These are phyloP conservation scores for Chromobotia macracanthus DNA, from an alignment of 2,797 vertebrate genomes.

Conservation along the genomic window DNA sequence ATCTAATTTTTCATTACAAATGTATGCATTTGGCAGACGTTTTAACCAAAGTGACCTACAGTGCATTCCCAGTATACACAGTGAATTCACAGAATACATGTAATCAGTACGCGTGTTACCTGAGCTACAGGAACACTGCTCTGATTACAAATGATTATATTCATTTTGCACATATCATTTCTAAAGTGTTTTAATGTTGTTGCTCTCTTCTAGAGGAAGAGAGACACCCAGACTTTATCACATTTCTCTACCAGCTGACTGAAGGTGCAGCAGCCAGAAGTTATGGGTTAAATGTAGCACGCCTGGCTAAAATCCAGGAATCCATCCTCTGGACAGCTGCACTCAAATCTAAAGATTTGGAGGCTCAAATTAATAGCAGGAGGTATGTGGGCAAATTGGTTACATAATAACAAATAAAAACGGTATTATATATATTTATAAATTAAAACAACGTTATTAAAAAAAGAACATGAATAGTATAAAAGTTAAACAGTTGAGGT, in stretches of 20 bases:
- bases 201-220: conserved; percentile 71
- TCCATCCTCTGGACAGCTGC: conserved; percentile 86
- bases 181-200: conserved; percentile 5
- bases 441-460: conserved; percentile 25
- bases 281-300: conserved; percentile 95
- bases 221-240: conserved; percentile 87
- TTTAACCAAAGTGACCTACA: too few relatives aligned
- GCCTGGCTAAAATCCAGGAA: conserved; percentile 87
- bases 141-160: too few relatives aligned
- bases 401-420: too few relatives aligned
- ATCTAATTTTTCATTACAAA: too few relatives aligned
- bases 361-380: conserved; percentile 81
- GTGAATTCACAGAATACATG: too few relatives aligned
- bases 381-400: conserved; percentile 75
- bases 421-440: too few relatives aligned
- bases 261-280: conserved; percentile 88
- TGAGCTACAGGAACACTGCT: too few relatives aligned
- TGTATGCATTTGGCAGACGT: too few relatives aligned
- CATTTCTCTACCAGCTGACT: conserved; percentile 94
- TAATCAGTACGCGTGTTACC: too few relatives aligned
- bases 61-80: too few relatives aligned
- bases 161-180: too few relatives aligned
- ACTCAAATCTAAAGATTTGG: conserved; percentile 88
- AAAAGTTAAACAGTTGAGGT: too few relatives aligned
- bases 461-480: neutral